Conservation (phyloP, 2,797 vertebrate species). For the Triplophysa bombifrons region DNA sequence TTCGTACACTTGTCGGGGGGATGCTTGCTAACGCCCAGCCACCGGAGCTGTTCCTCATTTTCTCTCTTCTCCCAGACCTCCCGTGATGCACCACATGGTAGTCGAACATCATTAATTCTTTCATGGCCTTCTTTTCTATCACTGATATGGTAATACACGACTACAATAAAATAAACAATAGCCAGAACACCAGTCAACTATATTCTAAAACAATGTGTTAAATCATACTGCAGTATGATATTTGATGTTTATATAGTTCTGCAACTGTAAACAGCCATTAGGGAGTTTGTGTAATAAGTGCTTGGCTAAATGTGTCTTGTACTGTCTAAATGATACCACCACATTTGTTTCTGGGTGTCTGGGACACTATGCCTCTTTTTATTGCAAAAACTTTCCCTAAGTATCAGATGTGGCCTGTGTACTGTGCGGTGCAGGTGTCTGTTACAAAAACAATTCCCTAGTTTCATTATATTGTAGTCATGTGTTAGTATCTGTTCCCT, state of each 20-base stretch:
- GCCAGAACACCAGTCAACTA: not conserved
- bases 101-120: conserved; percentile 9
- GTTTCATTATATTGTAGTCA: not conserved
- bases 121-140: conserved; percentile 30
- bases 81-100: conserved; percentile 44
- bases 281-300: too few species aligned
- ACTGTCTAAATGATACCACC: not conserved
- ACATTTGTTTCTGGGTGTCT: not conserved
- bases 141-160: conserved; percentile 1
- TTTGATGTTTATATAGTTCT: too few species aligned
- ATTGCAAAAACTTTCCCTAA: not conserved
- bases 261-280: too few species aligned
- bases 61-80: conserved; percentile 44
- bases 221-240: too few species aligned
- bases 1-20: conserved; percentile 39
- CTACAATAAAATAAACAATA: not conserved
- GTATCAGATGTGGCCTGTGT: not conserved
- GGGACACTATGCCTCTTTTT: not conserved
- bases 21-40: conserved; percentile 45
- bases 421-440: not conserved
- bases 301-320: too few species aligned
- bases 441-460: not conserved
- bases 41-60: conserved; percentile 22
- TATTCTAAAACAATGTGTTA: not conserved
- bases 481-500: not conserved